Evolutionary conservation across 2,888 invertebrate genomes (phyloP).

Genomic region (Tenthredo scrophulariae): DNA sequence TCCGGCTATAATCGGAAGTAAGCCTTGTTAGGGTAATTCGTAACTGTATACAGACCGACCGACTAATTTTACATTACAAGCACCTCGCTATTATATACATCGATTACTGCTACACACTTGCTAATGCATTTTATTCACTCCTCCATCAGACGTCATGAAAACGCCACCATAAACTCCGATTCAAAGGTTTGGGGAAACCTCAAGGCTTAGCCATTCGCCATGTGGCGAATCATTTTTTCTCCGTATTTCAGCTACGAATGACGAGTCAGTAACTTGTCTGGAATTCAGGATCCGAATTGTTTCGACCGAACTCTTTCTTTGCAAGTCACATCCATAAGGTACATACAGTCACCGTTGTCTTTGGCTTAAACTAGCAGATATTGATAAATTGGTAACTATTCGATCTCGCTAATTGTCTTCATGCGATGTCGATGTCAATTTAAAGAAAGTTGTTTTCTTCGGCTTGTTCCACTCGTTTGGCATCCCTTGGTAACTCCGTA

Average conservation of each 20-base stretch:
- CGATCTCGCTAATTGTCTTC: not conserved
- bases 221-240: not conserved
- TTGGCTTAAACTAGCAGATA: not conserved
- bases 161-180: not conserved
- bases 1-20: conserved; percentile 73
- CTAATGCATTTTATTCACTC: not conserved
- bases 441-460: conserved; percentile 2
- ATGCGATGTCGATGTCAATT: conserved; percentile 1
- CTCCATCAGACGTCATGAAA: not conserved
- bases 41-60: conserved; percentile 72
- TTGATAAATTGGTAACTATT: not conserved
- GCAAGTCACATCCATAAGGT: too few species aligned
- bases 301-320: not conserved
- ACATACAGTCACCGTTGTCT: not conserved
- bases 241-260: not conserved
- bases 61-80: conserved; percentile 71
- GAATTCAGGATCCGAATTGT: not conserved
- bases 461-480: not conserved
- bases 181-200: not conserved
- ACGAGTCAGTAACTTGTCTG: too few species aligned
- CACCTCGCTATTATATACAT: conserved; percentile 54
- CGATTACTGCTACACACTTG: conserved; percentile 32
- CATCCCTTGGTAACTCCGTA: not conserved
- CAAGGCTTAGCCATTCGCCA: not conserved
- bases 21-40: conserved; percentile 75